These are phyloP conservation scores for Leptonema lineaticorne DNA, from an alignment of 1,140 invertebrate species.

Conservation along the genomic window DNA sequence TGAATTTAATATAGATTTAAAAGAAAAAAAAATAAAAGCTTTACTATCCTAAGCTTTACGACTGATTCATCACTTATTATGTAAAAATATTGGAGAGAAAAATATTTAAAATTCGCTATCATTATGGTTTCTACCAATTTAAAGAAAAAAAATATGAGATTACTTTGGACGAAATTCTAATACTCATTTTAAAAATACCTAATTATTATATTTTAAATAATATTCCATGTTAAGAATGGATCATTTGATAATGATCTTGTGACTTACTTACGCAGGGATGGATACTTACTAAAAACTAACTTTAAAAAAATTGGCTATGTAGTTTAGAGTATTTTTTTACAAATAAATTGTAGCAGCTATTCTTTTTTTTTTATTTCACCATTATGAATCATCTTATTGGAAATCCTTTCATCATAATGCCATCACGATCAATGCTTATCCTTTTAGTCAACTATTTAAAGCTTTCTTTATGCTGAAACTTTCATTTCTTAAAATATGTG, in stretches of 20 bases:
- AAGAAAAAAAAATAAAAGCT: slow-evolving; percentile 35
- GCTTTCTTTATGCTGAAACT: no score
- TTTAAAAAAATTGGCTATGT: slow-evolving; percentile 59
- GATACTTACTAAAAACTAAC: slow-evolving; percentile 59
- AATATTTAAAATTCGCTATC: background rate
- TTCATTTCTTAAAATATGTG: no score
- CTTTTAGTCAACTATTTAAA: no score
- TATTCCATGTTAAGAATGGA: slow-evolving; percentile 35
- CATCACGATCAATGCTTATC: no score
- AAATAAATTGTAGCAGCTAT: slow-evolving; percentile 60
- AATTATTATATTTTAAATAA: slow-evolving; percentile 14
- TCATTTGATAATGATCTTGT: slow-evolving; percentile 36
- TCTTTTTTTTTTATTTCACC: slow-evolving; percentile 34
- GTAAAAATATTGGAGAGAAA: no score
- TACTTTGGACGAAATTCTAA: slow-evolving; percentile 27
- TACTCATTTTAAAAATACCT: slow-evolving; percentile 32
- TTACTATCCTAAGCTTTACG: slow-evolving; percentile 41
- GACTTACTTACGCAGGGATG: slow-evolving; percentile 58
- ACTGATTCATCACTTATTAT: slow-evolving; percentile 39
- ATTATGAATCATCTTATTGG: no score
- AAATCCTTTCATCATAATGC: no score
- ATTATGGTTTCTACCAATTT: slow-evolving; percentile 20
- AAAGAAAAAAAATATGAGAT: slow-evolving; percentile 9
- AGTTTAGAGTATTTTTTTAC: slow-evolving; percentile 62
- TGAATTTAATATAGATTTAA: slow-evolving; percentile 17